These are phyloP conservation scores for Agrotis segetum DNA, from an alignment of 2,888 invertebrate species.

Conservation along the genomic window DNA sequence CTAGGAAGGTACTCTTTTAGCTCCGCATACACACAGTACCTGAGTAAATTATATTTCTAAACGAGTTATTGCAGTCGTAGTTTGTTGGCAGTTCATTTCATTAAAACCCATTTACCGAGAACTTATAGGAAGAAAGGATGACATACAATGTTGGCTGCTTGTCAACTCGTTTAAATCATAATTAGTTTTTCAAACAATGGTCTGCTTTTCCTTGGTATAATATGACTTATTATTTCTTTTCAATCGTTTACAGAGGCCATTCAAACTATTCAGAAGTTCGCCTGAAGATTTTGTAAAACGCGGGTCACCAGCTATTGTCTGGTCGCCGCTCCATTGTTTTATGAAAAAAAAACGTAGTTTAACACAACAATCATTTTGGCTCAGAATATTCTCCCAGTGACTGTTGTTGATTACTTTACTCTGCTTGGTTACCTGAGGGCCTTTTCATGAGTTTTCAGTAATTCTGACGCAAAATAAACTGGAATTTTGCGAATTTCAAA, in stretches of 20 bases:
- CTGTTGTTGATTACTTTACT: too few species aligned
- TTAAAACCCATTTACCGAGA: background rate
- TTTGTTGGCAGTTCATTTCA: slow-evolving; percentile 8
- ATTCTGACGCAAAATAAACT: too few species aligned
- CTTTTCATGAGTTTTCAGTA: too few species aligned
- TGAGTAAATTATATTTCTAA: background rate
- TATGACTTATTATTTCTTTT: background rate
- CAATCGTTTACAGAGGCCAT: slow-evolving; percentile 4
- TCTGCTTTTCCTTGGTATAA: background rate
- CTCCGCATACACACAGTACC: background rate
- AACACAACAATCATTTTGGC: too few species aligned
- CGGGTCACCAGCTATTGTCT: background rate
- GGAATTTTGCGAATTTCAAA: too few species aligned
- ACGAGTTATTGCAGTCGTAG: slow-evolving; percentile 8
- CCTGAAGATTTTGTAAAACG: slow-evolving; percentile 3
- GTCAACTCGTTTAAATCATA: slow-evolving; percentile 14
- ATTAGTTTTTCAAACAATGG: slow-evolving; percentile 10
- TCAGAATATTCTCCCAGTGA: too few species aligned
- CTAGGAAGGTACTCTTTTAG: background rate
- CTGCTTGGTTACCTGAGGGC: too few species aligned
- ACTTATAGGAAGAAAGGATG: slow-evolving; percentile 1
- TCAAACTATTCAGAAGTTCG: slow-evolving; percentile 11
- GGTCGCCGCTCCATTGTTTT: background rate
- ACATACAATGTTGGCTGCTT: slow-evolving; percentile 7
- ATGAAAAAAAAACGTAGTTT: too few species aligned